Evolutionary conservation across 2,113 vertebrate genomes (phyloP).

Genomic region (Aramus guarauna): DNA sequence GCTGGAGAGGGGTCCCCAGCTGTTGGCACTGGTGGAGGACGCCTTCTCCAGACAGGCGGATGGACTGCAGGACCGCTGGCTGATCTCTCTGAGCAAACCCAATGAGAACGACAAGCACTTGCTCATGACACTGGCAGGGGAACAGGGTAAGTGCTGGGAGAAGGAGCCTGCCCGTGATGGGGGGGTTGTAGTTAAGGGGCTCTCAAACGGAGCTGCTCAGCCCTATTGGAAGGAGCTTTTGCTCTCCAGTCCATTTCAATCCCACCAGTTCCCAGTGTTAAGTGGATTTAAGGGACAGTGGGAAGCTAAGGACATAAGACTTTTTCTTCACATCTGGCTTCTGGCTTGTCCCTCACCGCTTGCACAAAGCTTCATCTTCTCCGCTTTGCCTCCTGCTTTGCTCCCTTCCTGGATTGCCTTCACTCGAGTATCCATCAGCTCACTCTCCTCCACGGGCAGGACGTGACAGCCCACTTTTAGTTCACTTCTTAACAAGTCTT

Average conservation of each 20-base stretch:
- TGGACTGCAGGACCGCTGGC: slow-evolving; percentile 84
- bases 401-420: not conserved
- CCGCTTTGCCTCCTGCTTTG: not conserved
- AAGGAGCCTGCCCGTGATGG: not conserved
- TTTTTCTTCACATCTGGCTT: not conserved
- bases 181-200: not conserved
- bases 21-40: slow-evolving; percentile 86
- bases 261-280: not conserved
- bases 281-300: not conserved
- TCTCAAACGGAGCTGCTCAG: not conserved
- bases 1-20: slow-evolving; percentile 78
- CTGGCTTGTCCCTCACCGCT: not conserved
- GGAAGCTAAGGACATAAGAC: not conserved
- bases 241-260: not conserved
- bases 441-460: not conserved
- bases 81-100: slow-evolving; percentile 92
- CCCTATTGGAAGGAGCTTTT: not conserved
- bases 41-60: slow-evolving; percentile 84
- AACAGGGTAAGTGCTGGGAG: slow-evolving; percentile 78
- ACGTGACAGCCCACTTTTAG: not conserved
- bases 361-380: not conserved
- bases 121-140: slow-evolving; percentile 88
- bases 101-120: slow-evolving; percentile 90
- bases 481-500: not conserved
- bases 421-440: not conserved